Base-by-base conservation (phyloP, 2,797 vertebrate genomes). In the Galagoides demidoff region DNA sequence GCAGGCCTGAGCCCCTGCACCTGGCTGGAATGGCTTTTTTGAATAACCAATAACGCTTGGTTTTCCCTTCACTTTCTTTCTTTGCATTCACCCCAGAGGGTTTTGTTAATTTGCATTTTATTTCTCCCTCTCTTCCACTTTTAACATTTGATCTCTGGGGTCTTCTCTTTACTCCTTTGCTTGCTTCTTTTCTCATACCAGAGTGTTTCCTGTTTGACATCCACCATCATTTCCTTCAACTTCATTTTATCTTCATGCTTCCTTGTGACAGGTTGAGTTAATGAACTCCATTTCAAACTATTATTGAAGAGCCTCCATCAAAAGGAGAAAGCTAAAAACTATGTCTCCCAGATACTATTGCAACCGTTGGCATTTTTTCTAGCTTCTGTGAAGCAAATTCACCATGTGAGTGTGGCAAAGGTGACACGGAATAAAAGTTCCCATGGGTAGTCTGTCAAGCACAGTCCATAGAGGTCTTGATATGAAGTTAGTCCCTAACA, bases 231-330 rank as follows among this genome's bases (percentile, higher is more conserved):
- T 59, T 59, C 27, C 55, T 92, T 85, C 91, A 92, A 86, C 76
- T 37, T 77, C 43, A 70, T 87, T 96, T 95, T 84, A 83, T 77
- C 63, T 90, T 79, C 66, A 59, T 74, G 29, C 27, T 61, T 93
- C n/a, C 66, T 90, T 31, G n/a, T 94, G 82, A 57, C 90, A 96
- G 82, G 90, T 10, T 84, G 64, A 86, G 25, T 95, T 64, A 90
- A 57, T 88, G 34, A 92, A 63, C 34, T 92, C 6, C 64, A 77
- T 86, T 94, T 20, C 52, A 94, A 74, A 63, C 34, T 8, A 29
- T 34, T 63, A 45, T 90, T 94, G 92, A 71, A 73, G 45, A 39
- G 37, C 11, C n/a, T 96, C 25, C 77, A 43, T 86, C 89, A 96
- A 89, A 77, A 95, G 73, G 29, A 4, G 49, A 90, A 86, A 91